Evolutionary conservation across 2,888 invertebrate genomes (phyloP).

Genomic region (Odontomyia ornata): DNA sequence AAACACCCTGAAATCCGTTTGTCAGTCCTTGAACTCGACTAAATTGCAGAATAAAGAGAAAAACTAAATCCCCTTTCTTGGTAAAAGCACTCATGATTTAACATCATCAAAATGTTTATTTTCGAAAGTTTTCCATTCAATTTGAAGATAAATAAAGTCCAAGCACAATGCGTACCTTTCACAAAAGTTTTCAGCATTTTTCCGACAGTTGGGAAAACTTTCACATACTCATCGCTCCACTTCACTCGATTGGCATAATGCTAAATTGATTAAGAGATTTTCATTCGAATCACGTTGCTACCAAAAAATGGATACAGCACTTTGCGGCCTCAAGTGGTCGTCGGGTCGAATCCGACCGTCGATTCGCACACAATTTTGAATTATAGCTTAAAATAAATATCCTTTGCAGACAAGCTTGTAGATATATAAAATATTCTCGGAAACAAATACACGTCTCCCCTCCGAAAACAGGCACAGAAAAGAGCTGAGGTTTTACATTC

Average conservation of each 20-base stretch:
- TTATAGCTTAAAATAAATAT: not conserved
- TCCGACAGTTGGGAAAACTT: not conserved
- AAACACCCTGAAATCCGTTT: no score
- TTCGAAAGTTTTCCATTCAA: not conserved
- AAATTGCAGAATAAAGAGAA: not conserved
- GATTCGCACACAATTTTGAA: slow-evolving; percentile 5
- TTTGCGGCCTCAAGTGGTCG: not conserved
- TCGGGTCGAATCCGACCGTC: not conserved
- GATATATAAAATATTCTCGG: not conserved
- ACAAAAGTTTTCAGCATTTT: not conserved
- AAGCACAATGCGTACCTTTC: not conserved
- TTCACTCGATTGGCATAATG: not conserved
- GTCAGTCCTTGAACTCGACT: not conserved
- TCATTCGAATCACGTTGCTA: slow-evolving; percentile 27
- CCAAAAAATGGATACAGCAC: slow-evolving; percentile 3
- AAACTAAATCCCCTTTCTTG: not conserved
- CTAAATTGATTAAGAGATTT: slow-evolving; percentile 23
- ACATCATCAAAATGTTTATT: slow-evolving; percentile 1
- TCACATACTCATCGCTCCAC: not conserved
- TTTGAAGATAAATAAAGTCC: slow-evolving; percentile 4
- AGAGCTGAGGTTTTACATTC: not conserved
- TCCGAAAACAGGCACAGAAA: not conserved
- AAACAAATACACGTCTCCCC: no score
- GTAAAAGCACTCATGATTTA: not conserved
- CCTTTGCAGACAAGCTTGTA: not conserved